These are phyloP conservation scores for Grantiella picta DNA, from an alignment of 2,113 vertebrate species.

Conservation along the genomic window DNA sequence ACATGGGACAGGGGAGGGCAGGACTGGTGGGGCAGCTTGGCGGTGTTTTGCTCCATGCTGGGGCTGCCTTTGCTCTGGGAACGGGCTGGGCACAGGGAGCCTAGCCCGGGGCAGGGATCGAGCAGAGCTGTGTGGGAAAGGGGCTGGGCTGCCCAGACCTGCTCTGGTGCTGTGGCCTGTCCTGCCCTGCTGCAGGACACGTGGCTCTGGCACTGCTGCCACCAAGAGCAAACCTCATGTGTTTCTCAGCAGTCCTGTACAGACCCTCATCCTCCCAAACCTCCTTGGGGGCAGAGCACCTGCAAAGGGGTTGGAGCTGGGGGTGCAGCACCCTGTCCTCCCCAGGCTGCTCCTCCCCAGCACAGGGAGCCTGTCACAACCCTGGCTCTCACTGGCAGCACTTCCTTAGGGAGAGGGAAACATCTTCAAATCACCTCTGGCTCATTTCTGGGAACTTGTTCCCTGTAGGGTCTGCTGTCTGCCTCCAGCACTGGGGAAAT, in stretches of 20 bases:
- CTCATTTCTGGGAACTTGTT: not conserved
- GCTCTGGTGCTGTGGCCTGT: not conserved
- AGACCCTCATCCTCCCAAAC: not conserved
- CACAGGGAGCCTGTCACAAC: not conserved
- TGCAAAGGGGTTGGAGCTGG: not conserved
- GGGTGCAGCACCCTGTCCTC: not conserved
- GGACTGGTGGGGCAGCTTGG: not conserved
- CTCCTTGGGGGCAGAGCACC: not conserved
- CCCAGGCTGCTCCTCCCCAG: not conserved
- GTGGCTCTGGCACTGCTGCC: not conserved
- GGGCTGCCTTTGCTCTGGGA: not conserved
- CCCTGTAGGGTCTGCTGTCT: not conserved
- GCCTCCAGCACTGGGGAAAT: not conserved
- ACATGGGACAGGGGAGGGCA: rapidly evolving
- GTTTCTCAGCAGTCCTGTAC: not conserved
- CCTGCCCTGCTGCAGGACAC: not conserved
- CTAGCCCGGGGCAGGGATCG: rapidly evolving
- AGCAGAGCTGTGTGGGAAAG: not conserved
- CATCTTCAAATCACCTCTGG: not conserved
- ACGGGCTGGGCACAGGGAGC: rapidly evolving
- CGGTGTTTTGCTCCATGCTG: not conserved
- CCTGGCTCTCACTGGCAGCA: rapidly evolving
- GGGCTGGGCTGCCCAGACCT: not conserved
- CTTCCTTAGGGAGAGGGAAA: not conserved
- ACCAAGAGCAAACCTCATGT: not conserved